Conservation (phyloP, 2,797 vertebrate species). For the Epinephelus coioides region DNA sequence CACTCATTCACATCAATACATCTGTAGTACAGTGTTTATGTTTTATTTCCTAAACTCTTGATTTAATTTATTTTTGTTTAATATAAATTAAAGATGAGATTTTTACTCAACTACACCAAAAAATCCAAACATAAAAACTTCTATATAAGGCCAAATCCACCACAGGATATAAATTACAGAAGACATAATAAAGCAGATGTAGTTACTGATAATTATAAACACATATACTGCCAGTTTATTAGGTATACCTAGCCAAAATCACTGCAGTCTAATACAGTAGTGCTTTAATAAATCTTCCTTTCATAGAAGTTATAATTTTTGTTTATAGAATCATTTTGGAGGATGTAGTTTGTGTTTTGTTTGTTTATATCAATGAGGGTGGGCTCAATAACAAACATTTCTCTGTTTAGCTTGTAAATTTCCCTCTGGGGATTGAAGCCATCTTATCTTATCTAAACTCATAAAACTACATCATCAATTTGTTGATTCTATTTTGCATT, state of each 20-base stretch:
- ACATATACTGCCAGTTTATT: no score
- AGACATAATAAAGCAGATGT: background rate
- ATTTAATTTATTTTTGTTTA: background rate
- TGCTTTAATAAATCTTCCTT: no score
- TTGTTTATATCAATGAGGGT: background rate
- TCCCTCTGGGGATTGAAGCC: no score
- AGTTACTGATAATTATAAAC: background rate
- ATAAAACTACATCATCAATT: background rate
- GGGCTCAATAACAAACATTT: background rate
- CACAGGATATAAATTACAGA: background rate
- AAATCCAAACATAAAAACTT: background rate
- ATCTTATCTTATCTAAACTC: background rate
- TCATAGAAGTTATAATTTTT: no score
- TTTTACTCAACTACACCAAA: background rate
- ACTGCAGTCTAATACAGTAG: no score
- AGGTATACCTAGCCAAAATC: no score
- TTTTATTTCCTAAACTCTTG: background rate
- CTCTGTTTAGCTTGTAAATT: background rate
- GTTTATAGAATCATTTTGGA: background rate
- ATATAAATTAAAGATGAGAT: background rate
- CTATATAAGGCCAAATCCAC: background rate
- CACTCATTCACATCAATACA: background rate
- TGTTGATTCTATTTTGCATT: background rate
- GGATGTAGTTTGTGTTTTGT: background rate
- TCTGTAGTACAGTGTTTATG: background rate